phyloP scores from a whole-genome alignment of 1,140 invertebrate species.

The Drosophila littoralis region DNA sequence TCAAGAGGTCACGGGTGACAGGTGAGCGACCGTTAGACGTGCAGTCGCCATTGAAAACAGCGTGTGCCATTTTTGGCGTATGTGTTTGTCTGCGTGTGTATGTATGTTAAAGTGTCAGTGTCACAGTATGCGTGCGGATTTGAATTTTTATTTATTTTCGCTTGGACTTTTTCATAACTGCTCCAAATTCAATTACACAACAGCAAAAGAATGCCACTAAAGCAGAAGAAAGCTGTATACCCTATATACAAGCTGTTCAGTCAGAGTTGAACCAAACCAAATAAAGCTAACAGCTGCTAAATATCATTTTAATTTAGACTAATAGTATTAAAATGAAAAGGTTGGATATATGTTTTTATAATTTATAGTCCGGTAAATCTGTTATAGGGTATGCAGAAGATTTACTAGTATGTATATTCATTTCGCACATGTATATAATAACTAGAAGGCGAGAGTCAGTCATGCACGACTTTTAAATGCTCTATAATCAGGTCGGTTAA shows the following conservation, averaged over 20 bases:
- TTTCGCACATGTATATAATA: no score
- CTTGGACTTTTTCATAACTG: slow-evolving; percentile 72
- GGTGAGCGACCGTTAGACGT: slow-evolving; percentile 54
- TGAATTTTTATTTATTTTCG: slow-evolving; percentile 73
- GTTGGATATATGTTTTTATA: no score
- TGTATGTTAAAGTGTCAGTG: slow-evolving; percentile 35
- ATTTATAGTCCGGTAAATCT: no score
- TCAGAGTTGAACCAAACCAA: not conserved
- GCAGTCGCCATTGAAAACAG: slow-evolving; percentile 40
- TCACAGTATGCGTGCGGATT: slow-evolving; percentile 38
- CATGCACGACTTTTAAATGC: no score
- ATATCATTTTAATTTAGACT: not conserved
- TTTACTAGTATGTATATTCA: no score
- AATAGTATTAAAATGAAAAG: not conserved
- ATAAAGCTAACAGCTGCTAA: slow-evolving; percentile 10
- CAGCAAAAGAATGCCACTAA: slow-evolving; percentile 41
- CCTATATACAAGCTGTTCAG: not conserved
- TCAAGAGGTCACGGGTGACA: slow-evolving; percentile 26
- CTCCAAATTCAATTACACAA: slow-evolving; percentile 70
- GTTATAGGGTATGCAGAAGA: no score
- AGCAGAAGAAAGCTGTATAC: slow-evolving; percentile 6
- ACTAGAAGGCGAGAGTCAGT: no score
- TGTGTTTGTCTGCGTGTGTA: not conserved
- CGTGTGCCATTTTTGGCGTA: slow-evolving; percentile 12
- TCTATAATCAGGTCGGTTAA: no score